A percentile compares a stretch with the other conserved stretches of the same genome.
These are phyloP conservation scores for Pectinophora gossypiella DNA, from an alignment of 1,140 invertebrate genomes.

Conservation along the genomic window DNA sequence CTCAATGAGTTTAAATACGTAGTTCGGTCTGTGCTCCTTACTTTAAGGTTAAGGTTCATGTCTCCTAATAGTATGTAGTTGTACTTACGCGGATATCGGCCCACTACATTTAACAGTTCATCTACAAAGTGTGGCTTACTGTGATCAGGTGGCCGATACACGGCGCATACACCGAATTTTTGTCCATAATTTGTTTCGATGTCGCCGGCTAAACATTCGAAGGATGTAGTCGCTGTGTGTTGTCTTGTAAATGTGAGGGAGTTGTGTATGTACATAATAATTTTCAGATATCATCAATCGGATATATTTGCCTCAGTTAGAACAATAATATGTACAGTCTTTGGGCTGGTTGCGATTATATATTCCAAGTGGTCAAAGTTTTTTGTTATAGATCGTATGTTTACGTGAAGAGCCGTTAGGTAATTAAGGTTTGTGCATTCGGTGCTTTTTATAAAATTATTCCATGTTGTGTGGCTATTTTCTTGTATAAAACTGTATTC, in stretches of 20 bases:
- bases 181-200: not conserved
- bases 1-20: not conserved
- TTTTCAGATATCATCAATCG: not conserved
- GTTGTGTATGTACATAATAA: slow-evolving; percentile 2
- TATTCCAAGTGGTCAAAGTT: not conserved
- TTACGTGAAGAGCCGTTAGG: not conserved
- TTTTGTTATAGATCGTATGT: not conserved
- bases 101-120: not conserved
- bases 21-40: not conserved
- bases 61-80: not conserved
- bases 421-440: not conserved
- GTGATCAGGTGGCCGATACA: not conserved
- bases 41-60: not conserved
- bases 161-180: not conserved
- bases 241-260: not conserved
- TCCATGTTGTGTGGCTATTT: not conserved
- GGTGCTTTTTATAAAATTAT: not conserved
- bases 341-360: not conserved
- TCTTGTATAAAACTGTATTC: not conserved
- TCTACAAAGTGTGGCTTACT: not conserved
- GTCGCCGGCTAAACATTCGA: not conserved
- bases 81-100: not conserved
- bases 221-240: not conserved
- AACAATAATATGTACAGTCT: not conserved
- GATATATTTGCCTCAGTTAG: slow-evolving; percentile 5